Evolutionary conservation across 2,113 vertebrate genomes (phyloP), one percentile per base, ranked within the genome.

Genomic region (Ptilonorhynchus violaceus): DNA sequence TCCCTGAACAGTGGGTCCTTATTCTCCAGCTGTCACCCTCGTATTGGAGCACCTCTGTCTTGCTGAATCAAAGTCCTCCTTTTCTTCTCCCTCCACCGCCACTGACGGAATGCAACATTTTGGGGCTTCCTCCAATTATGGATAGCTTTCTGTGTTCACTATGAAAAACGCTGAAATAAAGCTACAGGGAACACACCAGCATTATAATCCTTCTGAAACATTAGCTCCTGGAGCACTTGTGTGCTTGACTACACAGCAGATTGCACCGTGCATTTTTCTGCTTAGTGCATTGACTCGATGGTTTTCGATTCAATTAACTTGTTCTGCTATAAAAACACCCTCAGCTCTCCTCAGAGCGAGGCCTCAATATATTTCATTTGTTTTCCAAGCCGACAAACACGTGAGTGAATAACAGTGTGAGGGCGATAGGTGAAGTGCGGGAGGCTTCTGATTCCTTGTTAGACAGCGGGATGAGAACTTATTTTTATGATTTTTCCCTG

Each of bases 401-500:
- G 4, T 49, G 80, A 80, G 73, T 27, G 68, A 95, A 19, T 52
- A 91, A 72, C 56, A 91, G 63, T 1, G 0, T 3, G 25, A 76
- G 79, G 35, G 46, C 0, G 11, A 50, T 91, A 85, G 70, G 67
- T 95, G 74, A 89, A 64, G 75, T 63, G 52, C 15, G 0, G 69
- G 91, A 88, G 82, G 66, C 37, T 89, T 74, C 83, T 75, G 24
- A 7, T 78, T 94, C 83, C 89, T 85, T 2, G 1, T 80, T 41
- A 83, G 96, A 89, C 85, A 92, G 83, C 90, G 96, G 93, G 88
- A 95, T 95, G 95, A 94, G 96, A 96, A 97, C 79, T 91, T 87
- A 88, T 90, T 95, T 95, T 92, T 92, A 92, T 91, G 49, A 82
- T 96, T 89, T 94, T 96, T 96, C 95, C 95, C 95, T 95, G 92